A percentile compares a stretch with the other conserved stretches of the same genome.
phyloP scores from a whole-genome alignment of 1,140 invertebrate species.

The Drosophila seguyi region DNA sequence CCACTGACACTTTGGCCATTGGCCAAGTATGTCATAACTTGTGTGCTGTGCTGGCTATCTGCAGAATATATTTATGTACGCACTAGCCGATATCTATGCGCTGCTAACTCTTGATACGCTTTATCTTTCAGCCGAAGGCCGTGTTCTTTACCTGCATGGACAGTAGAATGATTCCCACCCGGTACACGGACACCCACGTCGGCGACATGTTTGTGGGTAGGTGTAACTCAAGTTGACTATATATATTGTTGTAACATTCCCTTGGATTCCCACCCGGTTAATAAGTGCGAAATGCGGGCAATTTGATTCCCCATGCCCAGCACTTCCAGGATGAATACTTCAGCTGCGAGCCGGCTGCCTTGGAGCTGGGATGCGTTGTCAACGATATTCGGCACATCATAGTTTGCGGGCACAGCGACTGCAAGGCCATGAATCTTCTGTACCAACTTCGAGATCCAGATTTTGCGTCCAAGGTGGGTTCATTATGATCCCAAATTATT shows the following conservation, averaged over 20 bases:
- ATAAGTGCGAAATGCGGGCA: constrained; percentile 97
- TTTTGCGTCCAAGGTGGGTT: constrained; percentile 89
- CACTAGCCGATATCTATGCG: constrained; percentile 39
- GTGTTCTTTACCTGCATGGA: constrained; percentile 99
- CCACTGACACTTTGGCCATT: constrained; percentile 43
- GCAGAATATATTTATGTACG: constrained; percentile 37
- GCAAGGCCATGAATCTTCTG: constrained; percentile 98
- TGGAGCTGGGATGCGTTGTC: constrained; percentile 97
- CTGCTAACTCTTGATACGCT: constrained; percentile 48
- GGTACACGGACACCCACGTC: constrained; percentile 97
- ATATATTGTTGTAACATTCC: constrained; percentile 15
- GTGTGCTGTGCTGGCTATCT: constrained; percentile 14
- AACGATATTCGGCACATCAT: constrained; percentile 97
- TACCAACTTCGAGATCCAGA: constrained; percentile 93
- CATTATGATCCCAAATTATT: background rate
- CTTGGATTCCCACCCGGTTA: constrained; percentile 42
- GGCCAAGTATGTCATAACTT: constrained; percentile 55
- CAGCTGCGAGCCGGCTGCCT: constrained; percentile 96
- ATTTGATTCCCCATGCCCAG: constrained; percentile 95
- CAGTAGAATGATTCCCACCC: constrained; percentile 97
- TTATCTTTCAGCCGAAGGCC: constrained; percentile 92
- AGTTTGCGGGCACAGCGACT: constrained; percentile 98
- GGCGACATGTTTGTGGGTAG: constrained; percentile 98
- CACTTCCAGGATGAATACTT: constrained; percentile 94
- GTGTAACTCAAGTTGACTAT: constrained; percentile 76